Conservation (phyloP, 2,888 invertebrate genomes). For the Aporophyla lueneburgensis region DNA sequence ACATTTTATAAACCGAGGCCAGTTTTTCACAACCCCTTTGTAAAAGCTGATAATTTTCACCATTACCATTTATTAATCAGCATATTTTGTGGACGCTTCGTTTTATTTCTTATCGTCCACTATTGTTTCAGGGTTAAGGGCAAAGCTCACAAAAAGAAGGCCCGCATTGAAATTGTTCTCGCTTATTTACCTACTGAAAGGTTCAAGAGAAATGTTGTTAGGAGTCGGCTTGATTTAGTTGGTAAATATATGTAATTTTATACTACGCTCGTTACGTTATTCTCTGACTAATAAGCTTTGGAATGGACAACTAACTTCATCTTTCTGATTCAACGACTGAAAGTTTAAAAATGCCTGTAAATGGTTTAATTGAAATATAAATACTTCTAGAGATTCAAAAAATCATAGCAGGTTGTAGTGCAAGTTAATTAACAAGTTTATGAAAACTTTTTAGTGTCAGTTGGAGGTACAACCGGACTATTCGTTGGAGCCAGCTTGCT, state of each 20-base stretch:
- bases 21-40: not conserved
- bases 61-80: not conserved
- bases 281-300: not conserved
- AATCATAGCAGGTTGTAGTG: not conserved
- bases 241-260: constrained; percentile 80
- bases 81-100: constrained; percentile 19
- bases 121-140: constrained; percentile 66
- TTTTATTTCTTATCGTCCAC: constrained; percentile 29
- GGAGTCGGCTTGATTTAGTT: constrained; percentile 92
- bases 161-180: constrained; percentile 88
- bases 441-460: constrained; percentile 88
- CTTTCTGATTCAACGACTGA: too few relatives aligned
- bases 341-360: not conserved
- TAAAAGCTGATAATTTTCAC: not conserved
- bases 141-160: constrained; percentile 83
- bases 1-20: not conserved
- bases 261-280: not conserved
- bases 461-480: constrained; percentile 92
- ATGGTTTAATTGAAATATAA: not conserved
- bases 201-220: constrained; percentile 92
- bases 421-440: not conserved
- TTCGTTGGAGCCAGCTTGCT: constrained; percentile 93
- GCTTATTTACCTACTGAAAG: constrained; percentile 91
- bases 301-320: not conserved
- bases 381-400: not conserved